Base-by-base conservation (phyloP, 2,797 vertebrate genomes). In the Hephaestus fuliginosus region DNA sequence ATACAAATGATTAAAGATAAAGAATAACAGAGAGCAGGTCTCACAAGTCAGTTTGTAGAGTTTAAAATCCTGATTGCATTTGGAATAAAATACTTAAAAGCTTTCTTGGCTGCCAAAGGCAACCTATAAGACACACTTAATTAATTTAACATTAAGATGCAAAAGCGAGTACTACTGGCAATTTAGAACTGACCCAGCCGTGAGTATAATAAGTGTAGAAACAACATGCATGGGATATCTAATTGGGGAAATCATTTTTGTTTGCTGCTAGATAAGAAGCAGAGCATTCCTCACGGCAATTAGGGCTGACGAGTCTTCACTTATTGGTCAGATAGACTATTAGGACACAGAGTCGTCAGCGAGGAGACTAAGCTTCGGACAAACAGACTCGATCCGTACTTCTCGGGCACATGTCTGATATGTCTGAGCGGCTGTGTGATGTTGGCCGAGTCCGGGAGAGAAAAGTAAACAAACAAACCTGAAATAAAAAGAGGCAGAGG, bases 391-490 rank as follows among this genome's bases (percentile, higher is more conserved):
- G 80, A 84, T 83, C 81, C 15, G 17, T 51, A 78, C 22, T 70
- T 72, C 68, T 75, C 58, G 4, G 52, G 7, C 55, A 15, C 71
- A 63, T 61, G 53, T 78, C 58, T 60, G 75, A 72, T 74, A 12
- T 2, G 67, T 76, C 79, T 77, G 70, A 86, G 73, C 53, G 79
- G 22, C 79, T 53, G 73, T 44, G 68, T 58, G 78, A 82, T 39
- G 86, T 75, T 76, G 43, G 17, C 71, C 3, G 67, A 58, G 17
- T 70, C 79, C 10, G 7, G 25, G 12, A 51, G 46, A 77, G 39
- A 53, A 48, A 60, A 78, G 56, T 61, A 88, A 84, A 90, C 80
- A 83, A 76, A 84, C 70, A 65, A 73, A 82, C 43, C 36, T 5
- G n/a, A 51, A 67, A 74, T 60, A 48, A 73, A 74, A 69, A 74